Conservation (phyloP, 2,797 vertebrate species). For the Leontocebus nigricollis region DNA sequence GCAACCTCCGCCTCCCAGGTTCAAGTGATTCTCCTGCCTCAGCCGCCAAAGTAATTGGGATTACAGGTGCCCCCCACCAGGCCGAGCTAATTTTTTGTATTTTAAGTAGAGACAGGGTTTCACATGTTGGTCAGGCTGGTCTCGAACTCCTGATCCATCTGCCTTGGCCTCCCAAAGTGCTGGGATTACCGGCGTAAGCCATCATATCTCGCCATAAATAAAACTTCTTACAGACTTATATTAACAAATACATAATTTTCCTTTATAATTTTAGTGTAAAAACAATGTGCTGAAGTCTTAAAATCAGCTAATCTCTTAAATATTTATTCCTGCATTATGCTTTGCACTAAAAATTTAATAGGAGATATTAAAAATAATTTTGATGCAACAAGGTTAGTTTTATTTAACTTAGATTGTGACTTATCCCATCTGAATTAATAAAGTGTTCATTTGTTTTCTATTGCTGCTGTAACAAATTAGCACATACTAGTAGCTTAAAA, state of each 20-base stretch:
- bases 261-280: slow-evolving; percentile 39
- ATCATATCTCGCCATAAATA: background rate
- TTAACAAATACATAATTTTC: background rate
- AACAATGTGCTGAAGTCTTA: background rate
- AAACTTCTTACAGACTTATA: background rate
- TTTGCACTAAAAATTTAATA: background rate
- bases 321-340: background rate
- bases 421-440: background rate
- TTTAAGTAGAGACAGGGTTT: no score
- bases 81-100: no score
- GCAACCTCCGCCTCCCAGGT: no score
- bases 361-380: background rate
- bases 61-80: no score
- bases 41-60: no score
- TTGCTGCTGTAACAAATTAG: background rate
- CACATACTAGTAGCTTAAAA: background rate
- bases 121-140: no score
- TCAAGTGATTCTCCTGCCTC: no score
- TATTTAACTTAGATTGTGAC: slow-evolving; percentile 3
- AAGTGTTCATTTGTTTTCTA: background rate
- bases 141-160: no score
- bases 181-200: no score
- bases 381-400: background rate
- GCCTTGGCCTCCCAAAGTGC: no score
- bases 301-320: slow-evolving; percentile 1